These are phyloP conservation scores for Arothron firmamentum DNA, from an alignment of 2,113 vertebrate species.

Conservation along the genomic window DNA sequence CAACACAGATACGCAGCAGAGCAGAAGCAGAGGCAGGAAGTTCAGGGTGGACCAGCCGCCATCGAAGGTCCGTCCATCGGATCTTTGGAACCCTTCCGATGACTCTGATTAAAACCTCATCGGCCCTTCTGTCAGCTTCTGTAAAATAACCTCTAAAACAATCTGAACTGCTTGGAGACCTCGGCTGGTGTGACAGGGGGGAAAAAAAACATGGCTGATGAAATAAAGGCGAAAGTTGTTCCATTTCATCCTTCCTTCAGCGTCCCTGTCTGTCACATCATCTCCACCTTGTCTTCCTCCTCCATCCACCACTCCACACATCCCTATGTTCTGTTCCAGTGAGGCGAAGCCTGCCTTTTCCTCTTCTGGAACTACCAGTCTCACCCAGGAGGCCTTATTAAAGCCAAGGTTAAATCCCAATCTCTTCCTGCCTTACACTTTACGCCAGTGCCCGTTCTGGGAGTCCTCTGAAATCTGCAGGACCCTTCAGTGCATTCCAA, in stretches of 20 bases:
- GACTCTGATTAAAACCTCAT: too few species aligned
- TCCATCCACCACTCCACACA: not conserved
- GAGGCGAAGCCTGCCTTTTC: constrained; percentile 7
- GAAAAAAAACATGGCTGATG: constrained; percentile 25
- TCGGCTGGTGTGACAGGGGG: constrained; percentile 24
- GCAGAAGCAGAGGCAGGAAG: too few species aligned
- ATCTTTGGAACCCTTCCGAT: too few species aligned
- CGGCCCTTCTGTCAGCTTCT: not conserved
- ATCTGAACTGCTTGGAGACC: constrained; percentile 1
- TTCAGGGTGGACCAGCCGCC: constrained; percentile 1
- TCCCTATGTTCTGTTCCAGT: constrained; percentile 1
- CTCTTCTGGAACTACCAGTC: constrained; percentile 24
- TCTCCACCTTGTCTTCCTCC: constrained; percentile 11
- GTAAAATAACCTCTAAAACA: constrained; percentile 17
- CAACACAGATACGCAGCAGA: too few species aligned
- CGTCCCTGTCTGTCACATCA: constrained; percentile 8
- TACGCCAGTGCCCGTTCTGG: constrained; percentile 17
- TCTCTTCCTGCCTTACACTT: constrained; percentile 37
- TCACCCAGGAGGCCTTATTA: constrained; percentile 66
- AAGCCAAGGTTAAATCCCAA: constrained; percentile 55
- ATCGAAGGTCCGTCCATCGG: constrained; percentile 3
- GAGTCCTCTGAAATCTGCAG: constrained; percentile 31
- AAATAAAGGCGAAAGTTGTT: constrained; percentile 11
- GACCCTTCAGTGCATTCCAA: constrained; percentile 21
- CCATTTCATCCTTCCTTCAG: too few species aligned